These are phyloP conservation scores for Chunga burmeisteri DNA, from an alignment of 2,113 vertebrate genomes.

Conservation along the genomic window DNA sequence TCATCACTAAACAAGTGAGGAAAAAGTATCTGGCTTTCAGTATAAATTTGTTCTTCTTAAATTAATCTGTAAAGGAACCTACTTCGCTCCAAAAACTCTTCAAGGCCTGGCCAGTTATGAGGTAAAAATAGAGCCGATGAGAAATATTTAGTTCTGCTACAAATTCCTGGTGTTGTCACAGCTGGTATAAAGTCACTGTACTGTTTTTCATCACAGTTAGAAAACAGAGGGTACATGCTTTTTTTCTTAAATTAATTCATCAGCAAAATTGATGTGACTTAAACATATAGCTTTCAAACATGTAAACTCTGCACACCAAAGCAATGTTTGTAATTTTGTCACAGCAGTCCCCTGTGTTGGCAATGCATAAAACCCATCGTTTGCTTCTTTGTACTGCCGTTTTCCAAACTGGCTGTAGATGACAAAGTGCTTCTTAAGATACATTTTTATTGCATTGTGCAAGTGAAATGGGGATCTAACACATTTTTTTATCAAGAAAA, in stretches of 20 bases:
- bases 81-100: not conserved
- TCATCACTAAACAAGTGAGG: not conserved
- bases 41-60: not conserved
- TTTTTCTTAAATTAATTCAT: not conserved
- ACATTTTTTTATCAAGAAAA: not conserved
- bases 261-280: not conserved
- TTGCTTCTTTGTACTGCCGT: rapidly evolving
- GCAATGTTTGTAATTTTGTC: not conserved
- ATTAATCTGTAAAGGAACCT: not conserved
- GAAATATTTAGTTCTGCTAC: not conserved
- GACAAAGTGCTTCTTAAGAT: not conserved
- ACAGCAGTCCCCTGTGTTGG: not conserved
- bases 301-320: not conserved
- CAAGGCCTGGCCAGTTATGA: not conserved
- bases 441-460: not conserved
- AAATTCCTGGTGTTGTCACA: not conserved
- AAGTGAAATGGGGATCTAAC: not conserved
- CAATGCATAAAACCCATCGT: not conserved
- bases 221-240: not conserved
- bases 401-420: not conserved
- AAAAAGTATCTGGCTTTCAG: not conserved
- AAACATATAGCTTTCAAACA: not conserved
- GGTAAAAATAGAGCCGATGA: not conserved
- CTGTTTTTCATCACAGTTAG: not conserved
- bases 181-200: not conserved